A percentile compares a stretch with the other conserved stretches of the same genome.
These are phyloP conservation scores for Rhogogaster chlorosoma DNA, from an alignment of 2,888 invertebrate genomes.

Conservation along the genomic window DNA sequence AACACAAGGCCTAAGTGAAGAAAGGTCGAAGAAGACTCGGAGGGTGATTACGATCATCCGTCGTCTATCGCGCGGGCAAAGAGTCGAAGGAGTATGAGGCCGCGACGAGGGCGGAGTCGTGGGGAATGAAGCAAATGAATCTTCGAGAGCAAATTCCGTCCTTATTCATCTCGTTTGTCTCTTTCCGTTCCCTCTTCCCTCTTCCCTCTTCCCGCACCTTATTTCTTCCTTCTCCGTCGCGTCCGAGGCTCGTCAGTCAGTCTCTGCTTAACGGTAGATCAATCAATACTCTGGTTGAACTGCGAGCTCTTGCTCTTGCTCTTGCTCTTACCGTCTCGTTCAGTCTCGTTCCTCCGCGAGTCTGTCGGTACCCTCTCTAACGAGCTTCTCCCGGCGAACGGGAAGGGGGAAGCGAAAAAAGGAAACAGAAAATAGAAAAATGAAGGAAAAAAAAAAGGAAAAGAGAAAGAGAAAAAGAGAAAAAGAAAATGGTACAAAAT, in stretches of 20 bases:
- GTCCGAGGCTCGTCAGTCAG: conserved; percentile 66
- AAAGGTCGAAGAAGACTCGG: not conserved
- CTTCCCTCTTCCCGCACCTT: conserved; percentile 54
- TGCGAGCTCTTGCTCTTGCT: conserved; percentile 54
- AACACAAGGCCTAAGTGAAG: not conserved
- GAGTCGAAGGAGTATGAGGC: conserved; percentile 11
- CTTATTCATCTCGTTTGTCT: conserved; percentile 35
- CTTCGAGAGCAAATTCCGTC: conserved; percentile 67
- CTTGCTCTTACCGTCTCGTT: too few species aligned
- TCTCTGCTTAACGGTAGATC: conserved; percentile 72
- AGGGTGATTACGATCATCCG: conserved; percentile 36
- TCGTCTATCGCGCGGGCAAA: conserved; percentile 18
- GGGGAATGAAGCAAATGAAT: conserved; percentile 63
- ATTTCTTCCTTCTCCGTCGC: conserved; percentile 59
- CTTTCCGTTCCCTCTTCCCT: not conserved
- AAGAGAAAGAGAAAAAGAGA: conserved; percentile 63
- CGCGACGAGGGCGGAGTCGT: conserved; percentile 23
- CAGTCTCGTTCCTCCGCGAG: conserved; percentile 1
- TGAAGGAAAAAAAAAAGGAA: conserved; percentile 41
- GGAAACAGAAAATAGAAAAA: conserved; percentile 36
- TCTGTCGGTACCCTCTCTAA: conserved; percentile 62
- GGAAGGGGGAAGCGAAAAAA: conserved; percentile 7
- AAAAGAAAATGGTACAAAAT: conserved; percentile 74
- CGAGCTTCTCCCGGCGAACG: conserved; percentile 70
- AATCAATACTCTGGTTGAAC: conserved; percentile 72